These are phyloP conservation scores for Oxyura jamaicensis DNA, from an alignment of 2,113 vertebrate species.

Conservation along the genomic window DNA sequence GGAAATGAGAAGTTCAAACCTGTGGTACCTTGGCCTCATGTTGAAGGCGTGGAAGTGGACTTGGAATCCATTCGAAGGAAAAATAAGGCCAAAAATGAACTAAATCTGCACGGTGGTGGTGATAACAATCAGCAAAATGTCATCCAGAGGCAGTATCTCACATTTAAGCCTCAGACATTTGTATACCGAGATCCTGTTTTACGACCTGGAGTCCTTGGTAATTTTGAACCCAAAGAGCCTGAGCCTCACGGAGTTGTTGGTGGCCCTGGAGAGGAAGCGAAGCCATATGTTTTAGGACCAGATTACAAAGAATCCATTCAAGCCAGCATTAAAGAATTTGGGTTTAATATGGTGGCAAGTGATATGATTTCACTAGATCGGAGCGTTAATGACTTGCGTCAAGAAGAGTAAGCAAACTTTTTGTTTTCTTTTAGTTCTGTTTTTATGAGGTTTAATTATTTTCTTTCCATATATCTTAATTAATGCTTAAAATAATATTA, in stretches of 20 bases:
- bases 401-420: constrained; percentile 91
- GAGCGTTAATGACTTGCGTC: constrained; percentile 90
- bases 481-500: not conserved
- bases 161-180: constrained; percentile 91
- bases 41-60: constrained; percentile 97
- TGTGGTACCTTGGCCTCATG: constrained; percentile 95
- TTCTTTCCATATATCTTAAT: not conserved
- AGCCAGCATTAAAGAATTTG: constrained; percentile 96
- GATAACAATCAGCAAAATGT: constrained; percentile 85
- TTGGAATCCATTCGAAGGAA: constrained; percentile 92
- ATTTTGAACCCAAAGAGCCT: constrained; percentile 92
- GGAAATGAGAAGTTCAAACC: constrained; percentile 89
- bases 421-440: constrained; percentile 47
- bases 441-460: not conserved
- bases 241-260: constrained; percentile 88
- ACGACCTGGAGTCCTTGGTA: constrained; percentile 85
- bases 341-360: constrained; percentile 99
- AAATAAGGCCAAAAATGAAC: constrained; percentile 82
- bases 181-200: constrained; percentile 85
- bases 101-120: constrained; percentile 72
- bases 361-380: constrained; percentile 98
- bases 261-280: constrained; percentile 93
- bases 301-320: constrained; percentile 93
- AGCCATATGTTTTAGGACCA: constrained; percentile 88
- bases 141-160: constrained; percentile 92